A percentile compares a stretch with the other conserved stretches of the same genome.
These are phyloP conservation scores for Elaphurus davidianus DNA, from an alignment of 2,113 vertebrate genomes.

Conservation along the genomic window DNA sequence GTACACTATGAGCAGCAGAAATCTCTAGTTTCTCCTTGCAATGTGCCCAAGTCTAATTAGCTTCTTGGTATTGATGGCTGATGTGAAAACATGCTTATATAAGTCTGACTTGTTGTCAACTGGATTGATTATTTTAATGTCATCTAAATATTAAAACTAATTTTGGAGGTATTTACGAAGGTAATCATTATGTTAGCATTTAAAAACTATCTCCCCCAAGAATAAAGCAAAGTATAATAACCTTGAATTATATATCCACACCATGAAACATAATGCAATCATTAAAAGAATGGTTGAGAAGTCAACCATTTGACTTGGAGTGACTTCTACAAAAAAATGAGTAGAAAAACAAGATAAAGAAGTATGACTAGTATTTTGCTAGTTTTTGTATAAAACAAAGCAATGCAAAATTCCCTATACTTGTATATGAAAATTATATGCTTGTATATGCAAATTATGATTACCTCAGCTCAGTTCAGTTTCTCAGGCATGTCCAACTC, in stretches of 20 bases:
- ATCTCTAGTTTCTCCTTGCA: not conserved
- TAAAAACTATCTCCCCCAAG: slow-evolving; percentile 59
- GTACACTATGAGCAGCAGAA: not conserved
- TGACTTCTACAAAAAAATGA: not conserved
- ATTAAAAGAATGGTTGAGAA: not conserved
- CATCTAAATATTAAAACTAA: not conserved
- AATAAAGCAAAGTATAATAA: slow-evolving; percentile 70
- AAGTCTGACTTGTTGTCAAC: slow-evolving; percentile 57
- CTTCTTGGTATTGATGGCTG: not conserved
- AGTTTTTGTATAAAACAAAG: not conserved
- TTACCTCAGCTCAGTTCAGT: not conserved
- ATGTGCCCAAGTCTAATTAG: not conserved
- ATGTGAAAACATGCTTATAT: not conserved
- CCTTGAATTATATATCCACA: slow-evolving; percentile 57
- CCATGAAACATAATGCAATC: not conserved
- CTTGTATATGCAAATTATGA: not conserved
- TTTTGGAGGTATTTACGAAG: slow-evolving; percentile 67
- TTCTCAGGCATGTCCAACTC: not conserved
- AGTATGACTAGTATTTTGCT: not conserved
- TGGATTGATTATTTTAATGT: slow-evolving; percentile 62
- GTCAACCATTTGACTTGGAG: not conserved
- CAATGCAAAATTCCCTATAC: not conserved
- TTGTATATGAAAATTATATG: not conserved
- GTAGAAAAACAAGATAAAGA: not conserved
- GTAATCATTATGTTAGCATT: slow-evolving; percentile 62